Base-by-base conservation (phyloP, 2,113 vertebrate genomes). In the Platichthys flesus region DNA sequence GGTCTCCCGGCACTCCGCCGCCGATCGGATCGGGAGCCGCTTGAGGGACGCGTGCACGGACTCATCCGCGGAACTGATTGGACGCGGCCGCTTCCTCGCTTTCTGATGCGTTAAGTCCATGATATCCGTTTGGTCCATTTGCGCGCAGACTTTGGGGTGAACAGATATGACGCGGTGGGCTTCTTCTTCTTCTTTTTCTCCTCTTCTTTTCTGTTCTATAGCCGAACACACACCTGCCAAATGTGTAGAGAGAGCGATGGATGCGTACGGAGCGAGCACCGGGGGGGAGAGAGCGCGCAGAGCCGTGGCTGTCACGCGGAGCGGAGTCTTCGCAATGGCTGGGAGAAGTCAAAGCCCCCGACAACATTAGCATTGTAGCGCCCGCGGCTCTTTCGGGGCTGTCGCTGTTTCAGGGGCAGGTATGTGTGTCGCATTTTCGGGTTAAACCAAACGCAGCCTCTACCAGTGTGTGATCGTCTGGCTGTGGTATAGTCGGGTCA, bases 51-150 rank as follows among this genome's bases (percentile, higher is more conserved):
- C 91, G 78, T 92, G 93, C 76, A 86, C 87, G 21, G 93, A 83
- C 81, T 92, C 92, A 31, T 93, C 93, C 86, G 69, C 86, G 49
- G 90, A 92, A 85, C 79, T 87, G 91, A 93, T 89, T 85, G 93
- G 91, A 87, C 91, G 93, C 85, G 90, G 82, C 64, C 92, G 90
- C 80, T 93, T 94, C 67, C 91, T 93, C 79, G 93, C 88, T 58
- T 92, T 94, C 89, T 93, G 93, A 71, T 92, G 91, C 80, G 93
- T 94, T 78, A 94, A 83, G 88, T 94, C 93, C 93, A 94, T 94
- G 89, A 93, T 91, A 91, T 93, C 93, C 84, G 90, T 92, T 47
- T 92, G 91, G 84, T 94, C 91, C 93, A 94, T 94, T 37, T 66
- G 71, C 40, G 57, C 70, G 55, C 75, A 35, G 55, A 58, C 72